Conservation (phyloP, 2,888 invertebrate genomes). For the Drosophila peninsularis region DNA sequence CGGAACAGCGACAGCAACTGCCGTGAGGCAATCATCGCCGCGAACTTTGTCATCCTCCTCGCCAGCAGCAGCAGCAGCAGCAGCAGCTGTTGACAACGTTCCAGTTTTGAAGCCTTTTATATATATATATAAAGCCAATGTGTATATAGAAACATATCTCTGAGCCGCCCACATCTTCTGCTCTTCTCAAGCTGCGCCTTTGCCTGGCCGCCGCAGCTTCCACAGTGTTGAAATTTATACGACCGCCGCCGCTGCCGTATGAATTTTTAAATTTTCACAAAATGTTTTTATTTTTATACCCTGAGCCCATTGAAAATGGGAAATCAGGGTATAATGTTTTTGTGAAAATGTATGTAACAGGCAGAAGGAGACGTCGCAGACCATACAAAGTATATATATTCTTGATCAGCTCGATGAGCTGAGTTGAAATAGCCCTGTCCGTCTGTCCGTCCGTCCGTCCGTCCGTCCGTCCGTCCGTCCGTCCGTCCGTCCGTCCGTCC, state of each 20-base stretch:
- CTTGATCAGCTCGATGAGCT: too few relatives aligned
- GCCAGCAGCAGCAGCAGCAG: conserved; percentile 36
- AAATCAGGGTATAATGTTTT: too few relatives aligned
- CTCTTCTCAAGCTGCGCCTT: neutral
- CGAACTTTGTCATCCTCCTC: conserved; percentile 43
- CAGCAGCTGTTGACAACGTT: conserved; percentile 69
- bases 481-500: too few relatives aligned
- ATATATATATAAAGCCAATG: neutral
- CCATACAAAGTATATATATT: too few relatives aligned
- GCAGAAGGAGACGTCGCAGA: too few relatives aligned
- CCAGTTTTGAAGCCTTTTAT: conserved; percentile 51
- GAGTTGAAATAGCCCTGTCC: too few relatives aligned
- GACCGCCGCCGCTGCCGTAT: conserved; percentile 77
- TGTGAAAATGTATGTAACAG: too few relatives aligned
- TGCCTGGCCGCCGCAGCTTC: conserved; percentile 5
- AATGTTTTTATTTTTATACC: conserved; percentile 34
- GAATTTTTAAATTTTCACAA: conserved; percentile 73
- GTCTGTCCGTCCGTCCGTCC: too few relatives aligned
- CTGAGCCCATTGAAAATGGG: too few relatives aligned
- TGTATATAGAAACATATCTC: conserved; percentile 13
- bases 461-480: too few relatives aligned
- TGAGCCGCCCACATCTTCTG: conserved; percentile 41
- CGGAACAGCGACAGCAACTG: conserved; percentile 43
- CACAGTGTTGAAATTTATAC: conserved; percentile 65
- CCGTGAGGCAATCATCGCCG: conserved; percentile 49